Evolutionary conservation across 2,113 vertebrate genomes (phyloP).

Genomic region (Spea bombifrons): DNA sequence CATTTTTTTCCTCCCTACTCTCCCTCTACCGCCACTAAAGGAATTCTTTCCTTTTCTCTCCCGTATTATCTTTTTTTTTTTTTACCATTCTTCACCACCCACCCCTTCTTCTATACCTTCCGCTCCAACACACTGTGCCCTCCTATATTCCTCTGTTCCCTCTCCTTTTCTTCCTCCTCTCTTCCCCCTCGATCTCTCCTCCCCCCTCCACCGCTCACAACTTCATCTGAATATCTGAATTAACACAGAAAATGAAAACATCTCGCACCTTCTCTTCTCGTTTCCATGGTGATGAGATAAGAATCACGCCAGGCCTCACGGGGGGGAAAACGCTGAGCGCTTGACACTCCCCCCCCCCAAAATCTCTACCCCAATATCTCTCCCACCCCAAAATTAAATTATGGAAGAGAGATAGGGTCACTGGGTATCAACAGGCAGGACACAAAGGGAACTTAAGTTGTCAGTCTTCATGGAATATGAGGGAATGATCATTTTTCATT

Average conservation of each 20-base stretch:
- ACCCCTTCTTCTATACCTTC: no score
- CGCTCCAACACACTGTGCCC: no score
- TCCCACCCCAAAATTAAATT: conserved; percentile 57
- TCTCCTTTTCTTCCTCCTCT: neutral
- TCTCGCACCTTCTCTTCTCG: conserved; percentile 78
- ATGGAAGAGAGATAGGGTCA: conserved; percentile 46
- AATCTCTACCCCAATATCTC: conserved; percentile 56
- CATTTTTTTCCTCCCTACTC: no score
- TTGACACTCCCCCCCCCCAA: conserved; percentile 73
- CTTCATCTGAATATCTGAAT: conserved; percentile 87
- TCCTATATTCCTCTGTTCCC: neutral
- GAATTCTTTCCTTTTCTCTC: no score
- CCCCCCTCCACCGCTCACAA: conserved; percentile 59
- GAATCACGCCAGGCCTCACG: conserved; percentile 79
- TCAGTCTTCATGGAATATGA: neutral
- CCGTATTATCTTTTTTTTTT: no score
- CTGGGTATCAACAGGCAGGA: neutral
- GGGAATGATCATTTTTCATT: neutral
- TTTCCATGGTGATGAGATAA: conserved; percentile 85
- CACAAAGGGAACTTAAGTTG: neutral
- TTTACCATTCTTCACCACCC: no score
- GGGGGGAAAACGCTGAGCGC: conserved; percentile 69
- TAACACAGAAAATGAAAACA: conserved; percentile 78
- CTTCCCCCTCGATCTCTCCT: neutral
- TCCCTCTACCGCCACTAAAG: no score